phyloP scores from a whole-genome alignment of 2,888 invertebrate species.

The Entomobrya proxima region DNA sequence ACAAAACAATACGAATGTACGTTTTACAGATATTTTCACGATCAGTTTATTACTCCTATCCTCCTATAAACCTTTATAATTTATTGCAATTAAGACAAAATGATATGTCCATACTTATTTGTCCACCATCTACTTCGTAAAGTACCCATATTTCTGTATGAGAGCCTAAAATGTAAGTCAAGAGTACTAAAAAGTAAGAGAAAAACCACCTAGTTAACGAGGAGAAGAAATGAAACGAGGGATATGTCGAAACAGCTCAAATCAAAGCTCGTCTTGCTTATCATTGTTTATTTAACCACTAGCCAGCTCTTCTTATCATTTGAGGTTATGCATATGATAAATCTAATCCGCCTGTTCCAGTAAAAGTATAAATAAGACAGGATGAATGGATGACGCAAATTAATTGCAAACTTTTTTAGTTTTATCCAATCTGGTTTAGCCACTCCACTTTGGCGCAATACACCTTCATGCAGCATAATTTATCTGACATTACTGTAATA shows the following conservation, averaged over 20 bases:
- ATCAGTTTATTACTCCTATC: no score
- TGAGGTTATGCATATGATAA: no score
- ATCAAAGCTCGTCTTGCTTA: not conserved
- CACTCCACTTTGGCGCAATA: no score
- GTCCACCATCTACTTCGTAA: slow-evolving; percentile 50
- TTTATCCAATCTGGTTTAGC: no score
- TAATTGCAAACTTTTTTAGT: no score
- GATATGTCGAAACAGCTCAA: not conserved
- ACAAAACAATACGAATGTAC: not conserved
- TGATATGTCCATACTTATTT: slow-evolving; percentile 8
- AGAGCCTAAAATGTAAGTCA: not conserved
- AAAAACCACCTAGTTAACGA: not conserved
- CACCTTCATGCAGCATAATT: no score
- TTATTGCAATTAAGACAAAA: not conserved
- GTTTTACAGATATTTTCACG: not conserved
- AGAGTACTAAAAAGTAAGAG: not conserved
- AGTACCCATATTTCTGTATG: slow-evolving; percentile 28
- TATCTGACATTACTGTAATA: not conserved
- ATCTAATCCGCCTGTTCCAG: no score
- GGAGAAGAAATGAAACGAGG: not conserved
- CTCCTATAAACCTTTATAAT: no score
- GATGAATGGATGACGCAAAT: no score
- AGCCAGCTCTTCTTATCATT: no score
- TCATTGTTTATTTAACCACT: not conserved
- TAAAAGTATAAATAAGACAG: no score